Percentiles rank a stretch among this genome's conserved stretches.
Evolutionary conservation across 2,888 invertebrate species (phyloP).

Genomic region (Tipula confusa): DNA sequence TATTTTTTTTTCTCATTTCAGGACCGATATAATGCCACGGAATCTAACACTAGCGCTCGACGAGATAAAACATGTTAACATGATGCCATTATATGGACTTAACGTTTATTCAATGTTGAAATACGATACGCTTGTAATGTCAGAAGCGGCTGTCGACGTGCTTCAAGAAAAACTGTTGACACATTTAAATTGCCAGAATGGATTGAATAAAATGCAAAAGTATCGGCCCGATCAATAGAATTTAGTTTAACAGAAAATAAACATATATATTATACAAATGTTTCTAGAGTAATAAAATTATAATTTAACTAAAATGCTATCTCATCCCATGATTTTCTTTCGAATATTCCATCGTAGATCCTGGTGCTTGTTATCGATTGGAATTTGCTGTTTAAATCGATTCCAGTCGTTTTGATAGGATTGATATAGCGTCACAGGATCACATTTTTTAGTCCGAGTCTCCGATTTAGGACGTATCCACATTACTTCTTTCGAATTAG

Average conservation of each 20-base stretch:
- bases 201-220: constrained; percentile 47
- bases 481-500: not conserved
- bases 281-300: not conserved
- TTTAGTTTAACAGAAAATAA: not conserved
- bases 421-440: constrained; percentile 73
- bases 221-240: constrained; percentile 62
- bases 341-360: constrained; percentile 67
- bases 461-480: constrained; percentile 36
- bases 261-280: not conserved
- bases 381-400: constrained; percentile 62
- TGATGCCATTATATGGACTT: constrained; percentile 94
- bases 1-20: constrained; percentile 50
- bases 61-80: constrained; percentile 72
- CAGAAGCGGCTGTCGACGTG: constrained; percentile 74
- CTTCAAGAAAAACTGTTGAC: constrained; percentile 74
- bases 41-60: constrained; percentile 84
- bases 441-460: constrained; percentile 41
- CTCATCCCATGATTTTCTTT: constrained; percentile 65
- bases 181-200: constrained; percentile 62
- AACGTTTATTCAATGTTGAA: constrained; percentile 97
- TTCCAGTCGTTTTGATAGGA: constrained; percentile 71
- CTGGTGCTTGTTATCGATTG: constrained; percentile 65
- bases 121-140: constrained; percentile 87
- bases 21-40: constrained; percentile 77
- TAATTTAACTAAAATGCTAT: not conserved